A percentile compares a stretch with the other conserved stretches of the same genome.
phyloP scores from a whole-genome alignment of 2,113 vertebrate genomes.

The Oncorhynchus clarkii region DNA sequence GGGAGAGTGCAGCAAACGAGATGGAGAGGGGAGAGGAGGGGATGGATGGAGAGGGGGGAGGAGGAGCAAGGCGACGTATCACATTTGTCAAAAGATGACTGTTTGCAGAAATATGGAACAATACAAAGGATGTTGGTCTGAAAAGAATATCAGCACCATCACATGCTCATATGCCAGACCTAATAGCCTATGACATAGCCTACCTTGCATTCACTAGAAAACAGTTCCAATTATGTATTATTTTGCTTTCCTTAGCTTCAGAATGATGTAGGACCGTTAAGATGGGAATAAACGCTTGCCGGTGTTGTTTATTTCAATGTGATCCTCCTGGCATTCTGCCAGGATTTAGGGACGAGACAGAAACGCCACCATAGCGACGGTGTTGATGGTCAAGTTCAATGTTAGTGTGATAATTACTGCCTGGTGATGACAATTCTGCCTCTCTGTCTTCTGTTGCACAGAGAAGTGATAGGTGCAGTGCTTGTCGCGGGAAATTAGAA shows the following conservation, averaged over 20 bases:
- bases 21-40: slow-evolving; percentile 15
- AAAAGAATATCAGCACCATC: no score
- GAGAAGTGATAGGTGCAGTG: background rate
- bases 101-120: slow-evolving; percentile 7
- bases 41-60: slow-evolving; percentile 41
- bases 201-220: background rate
- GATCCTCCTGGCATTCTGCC: no score
- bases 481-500: background rate
- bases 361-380: background rate
- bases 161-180: no score
- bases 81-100: slow-evolving; percentile 50
- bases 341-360: no score
- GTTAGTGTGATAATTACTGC: background rate
- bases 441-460: background rate
- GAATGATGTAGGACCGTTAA: background rate
- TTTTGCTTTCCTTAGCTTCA: background rate
- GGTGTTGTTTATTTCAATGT: no score
- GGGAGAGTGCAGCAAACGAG: slow-evolving; percentile 8
- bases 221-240: background rate
- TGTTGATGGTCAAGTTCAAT: background rate
- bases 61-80: slow-evolving; percentile 34
- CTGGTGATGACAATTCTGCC: background rate
- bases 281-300: no score
- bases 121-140: slow-evolving; percentile 1
- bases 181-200: no score